Conservation (phyloP, 2,888 invertebrate genomes). For the Eubasilissa splendida region DNA sequence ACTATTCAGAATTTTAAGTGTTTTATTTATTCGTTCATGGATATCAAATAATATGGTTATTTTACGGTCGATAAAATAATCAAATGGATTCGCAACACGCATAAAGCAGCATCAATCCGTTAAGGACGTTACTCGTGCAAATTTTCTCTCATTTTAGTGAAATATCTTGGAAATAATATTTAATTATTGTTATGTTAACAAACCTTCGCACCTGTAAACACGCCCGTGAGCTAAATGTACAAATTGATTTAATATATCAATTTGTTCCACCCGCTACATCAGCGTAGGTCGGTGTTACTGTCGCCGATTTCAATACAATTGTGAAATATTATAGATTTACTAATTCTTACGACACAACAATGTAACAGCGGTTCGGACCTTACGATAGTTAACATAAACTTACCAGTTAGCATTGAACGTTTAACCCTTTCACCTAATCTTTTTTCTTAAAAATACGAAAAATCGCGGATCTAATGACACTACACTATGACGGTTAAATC, state of each 20-base stretch:
- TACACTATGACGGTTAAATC: no score
- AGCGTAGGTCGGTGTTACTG: not conserved
- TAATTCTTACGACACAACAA: not conserved
- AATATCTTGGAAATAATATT: no score
- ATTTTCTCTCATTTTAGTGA: no score
- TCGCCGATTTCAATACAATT: conserved; percentile 2
- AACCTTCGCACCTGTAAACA: conserved; percentile 12
- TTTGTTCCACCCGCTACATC: not conserved
- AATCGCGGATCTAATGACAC: no score
- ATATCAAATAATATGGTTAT: no score
- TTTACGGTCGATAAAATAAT: no score
- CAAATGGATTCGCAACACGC: no score
- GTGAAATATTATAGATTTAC: conserved; percentile 20
- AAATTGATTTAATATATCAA: conserved; percentile 28
- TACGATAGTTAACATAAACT: conserved; percentile 26
- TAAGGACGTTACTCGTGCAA: no score
- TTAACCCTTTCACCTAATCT: not conserved
- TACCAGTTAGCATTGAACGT: conserved; percentile 25
- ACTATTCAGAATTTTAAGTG: no score
- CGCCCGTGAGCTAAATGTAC: not conserved
- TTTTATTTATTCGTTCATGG: no score
- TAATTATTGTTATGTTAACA: not conserved
- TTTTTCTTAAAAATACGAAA: no score
- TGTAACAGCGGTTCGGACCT: not conserved
- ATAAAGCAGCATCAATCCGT: no score